phyloP scores from a whole-genome alignment of 2,888 invertebrate genomes.

The Sipunculus nudus region DNA sequence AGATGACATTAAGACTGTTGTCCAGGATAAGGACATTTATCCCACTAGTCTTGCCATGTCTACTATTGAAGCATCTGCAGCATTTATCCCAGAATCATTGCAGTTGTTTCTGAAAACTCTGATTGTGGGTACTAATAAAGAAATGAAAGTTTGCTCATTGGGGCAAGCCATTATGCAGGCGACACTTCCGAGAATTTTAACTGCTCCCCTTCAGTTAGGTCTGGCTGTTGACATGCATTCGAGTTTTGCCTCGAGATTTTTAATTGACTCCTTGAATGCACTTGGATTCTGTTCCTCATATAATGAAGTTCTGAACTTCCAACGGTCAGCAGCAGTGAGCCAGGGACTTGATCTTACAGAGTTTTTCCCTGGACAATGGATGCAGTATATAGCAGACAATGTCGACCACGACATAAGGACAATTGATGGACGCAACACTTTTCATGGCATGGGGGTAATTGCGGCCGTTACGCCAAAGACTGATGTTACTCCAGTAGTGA shows the following conservation, averaged over 20 bases:
- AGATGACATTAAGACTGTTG: slow-evolving; percentile 40
- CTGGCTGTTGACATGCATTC: slow-evolving; percentile 44
- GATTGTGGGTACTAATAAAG: slow-evolving; percentile 13
- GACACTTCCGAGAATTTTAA: slow-evolving; percentile 29
- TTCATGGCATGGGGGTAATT: slow-evolving; percentile 21
- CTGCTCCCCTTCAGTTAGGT: slow-evolving; percentile 42
- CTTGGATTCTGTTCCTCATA: slow-evolving; percentile 43
- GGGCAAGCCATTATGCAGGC: slow-evolving; percentile 44
- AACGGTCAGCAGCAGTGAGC: no score
- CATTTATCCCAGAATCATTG: slow-evolving; percentile 30
- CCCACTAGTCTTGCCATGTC: slow-evolving; percentile 27
- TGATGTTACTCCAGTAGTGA: no score
- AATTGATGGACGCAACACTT: slow-evolving; percentile 14
- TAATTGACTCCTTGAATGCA: slow-evolving; percentile 40
- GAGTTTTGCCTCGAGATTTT: slow-evolving; percentile 38
- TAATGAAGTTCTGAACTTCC: no score
- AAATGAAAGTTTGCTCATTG: slow-evolving; percentile 31
- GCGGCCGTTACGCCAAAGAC: background rate
- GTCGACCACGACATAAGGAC: slow-evolving; percentile 26
- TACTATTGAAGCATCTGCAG: slow-evolving; percentile 3
- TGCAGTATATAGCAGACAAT: slow-evolving; percentile 23
- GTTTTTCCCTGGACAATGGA: no score
- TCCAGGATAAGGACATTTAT: slow-evolving; percentile 21
- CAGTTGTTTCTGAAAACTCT: slow-evolving; percentile 19
- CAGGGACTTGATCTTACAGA: no score